phyloP scores from a whole-genome alignment of 2,113 vertebrate species.

The Nothobranchius kuhntae region DNA sequence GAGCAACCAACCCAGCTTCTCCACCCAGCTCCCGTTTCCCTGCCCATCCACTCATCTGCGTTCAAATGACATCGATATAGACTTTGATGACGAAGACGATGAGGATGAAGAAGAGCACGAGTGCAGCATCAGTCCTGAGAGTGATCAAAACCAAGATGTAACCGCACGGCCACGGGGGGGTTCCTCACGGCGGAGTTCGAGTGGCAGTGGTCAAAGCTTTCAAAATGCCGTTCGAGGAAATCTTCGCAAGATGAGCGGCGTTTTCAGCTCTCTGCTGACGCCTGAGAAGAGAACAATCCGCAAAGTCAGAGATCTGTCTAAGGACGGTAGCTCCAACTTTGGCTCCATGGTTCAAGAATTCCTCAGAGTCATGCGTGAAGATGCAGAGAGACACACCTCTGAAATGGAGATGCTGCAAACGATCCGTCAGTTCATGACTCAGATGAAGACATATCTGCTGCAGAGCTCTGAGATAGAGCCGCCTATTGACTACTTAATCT shows the following conservation, averaged over 20 bases:
- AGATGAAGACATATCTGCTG: constrained; percentile 94
- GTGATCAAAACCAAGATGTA: constrained; percentile 71
- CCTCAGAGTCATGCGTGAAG: constrained; percentile 90
- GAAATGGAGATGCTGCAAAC: constrained; percentile 93
- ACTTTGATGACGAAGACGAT: constrained; percentile 72
- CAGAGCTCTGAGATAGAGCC: constrained; percentile 95
- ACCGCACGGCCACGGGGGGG: constrained; percentile 71
- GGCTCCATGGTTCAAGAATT: constrained; percentile 96
- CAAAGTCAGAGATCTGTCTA: constrained; percentile 86
- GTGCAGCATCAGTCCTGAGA: constrained; percentile 62
- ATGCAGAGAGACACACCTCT: constrained; percentile 81
- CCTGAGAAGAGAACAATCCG: constrained; percentile 89
- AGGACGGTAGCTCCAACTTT: constrained; percentile 90
- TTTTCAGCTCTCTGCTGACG: constrained; percentile 92
- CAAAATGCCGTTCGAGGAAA: constrained; percentile 88
- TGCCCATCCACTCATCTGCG: constrained; percentile 76
- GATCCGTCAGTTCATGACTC: constrained; percentile 96
- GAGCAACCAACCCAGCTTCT: constrained; percentile 11
- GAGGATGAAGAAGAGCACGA: constrained; percentile 67
- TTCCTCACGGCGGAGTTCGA: constrained; percentile 84
- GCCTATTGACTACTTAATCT: constrained; percentile 92
- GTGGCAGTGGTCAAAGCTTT: constrained; percentile 81
- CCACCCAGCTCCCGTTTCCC: constrained; percentile 78
- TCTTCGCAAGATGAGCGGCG: constrained; percentile 89
- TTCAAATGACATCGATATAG: constrained; percentile 86